Evolutionary conservation across 2,113 vertebrate species (phyloP).

Genomic region (zebrafish (Danio rerio)): DNA sequence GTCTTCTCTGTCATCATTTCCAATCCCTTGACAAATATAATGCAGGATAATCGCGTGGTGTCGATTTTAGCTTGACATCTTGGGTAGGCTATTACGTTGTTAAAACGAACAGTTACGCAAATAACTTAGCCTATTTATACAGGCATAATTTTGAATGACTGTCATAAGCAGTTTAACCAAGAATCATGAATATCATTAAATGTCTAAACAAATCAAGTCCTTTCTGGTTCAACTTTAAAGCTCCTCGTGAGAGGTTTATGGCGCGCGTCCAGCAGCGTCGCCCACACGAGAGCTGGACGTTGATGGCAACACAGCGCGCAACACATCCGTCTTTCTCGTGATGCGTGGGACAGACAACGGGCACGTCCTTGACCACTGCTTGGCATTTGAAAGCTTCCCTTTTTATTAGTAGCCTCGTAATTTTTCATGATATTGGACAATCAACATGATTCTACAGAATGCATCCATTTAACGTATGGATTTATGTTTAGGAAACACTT

Average conservation of each 20-base stretch:
- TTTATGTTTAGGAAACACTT: neutral
- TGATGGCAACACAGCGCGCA: slow-evolving; percentile 16
- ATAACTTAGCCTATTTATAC: slow-evolving; percentile 9
- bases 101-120: neutral
- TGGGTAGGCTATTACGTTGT: neutral
- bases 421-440: neutral
- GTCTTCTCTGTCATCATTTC: neutral
- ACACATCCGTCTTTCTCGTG: neutral
- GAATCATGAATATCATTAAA: neutral
- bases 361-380: slow-evolving; percentile 26
- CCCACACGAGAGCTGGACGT: slow-evolving; percentile 24
- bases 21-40: neutral
- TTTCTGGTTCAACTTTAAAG: slow-evolving; percentile 25
- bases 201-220: slow-evolving; percentile 17
- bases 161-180: neutral
- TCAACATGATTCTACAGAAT: too few relatives aligned
- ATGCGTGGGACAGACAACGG: slow-evolving; percentile 13
- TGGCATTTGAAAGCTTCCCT: neutral
- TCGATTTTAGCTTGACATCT: neutral
- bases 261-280: slow-evolving; percentile 18
- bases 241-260: neutral
- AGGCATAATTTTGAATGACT: neutral
- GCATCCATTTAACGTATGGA: neutral
- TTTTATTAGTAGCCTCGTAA: neutral
- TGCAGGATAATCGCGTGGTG: neutral